Conservation (phyloP, 2,888 invertebrate genomes). For the Ommatoiulus sabulosus region DNA sequence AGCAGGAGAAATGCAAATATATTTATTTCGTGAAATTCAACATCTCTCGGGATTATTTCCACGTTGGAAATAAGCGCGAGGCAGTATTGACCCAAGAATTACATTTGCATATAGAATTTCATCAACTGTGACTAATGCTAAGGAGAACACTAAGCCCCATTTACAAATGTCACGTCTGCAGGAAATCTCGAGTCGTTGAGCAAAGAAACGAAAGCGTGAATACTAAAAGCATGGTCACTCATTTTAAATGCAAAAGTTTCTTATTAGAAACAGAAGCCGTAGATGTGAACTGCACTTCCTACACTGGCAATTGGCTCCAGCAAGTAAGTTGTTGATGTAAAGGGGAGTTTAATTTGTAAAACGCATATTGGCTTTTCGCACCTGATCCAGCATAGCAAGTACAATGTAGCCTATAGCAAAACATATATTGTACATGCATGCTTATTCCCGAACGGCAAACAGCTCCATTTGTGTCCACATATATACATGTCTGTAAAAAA, state of each 20-base stretch:
- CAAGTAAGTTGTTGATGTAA: too few relatives aligned
- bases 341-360: too few relatives aligned
- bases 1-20: slow-evolving; percentile 26
- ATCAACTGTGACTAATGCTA: slow-evolving; percentile 13
- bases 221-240: slow-evolving; percentile 17
- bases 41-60: slow-evolving; percentile 21
- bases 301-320: too few relatives aligned
- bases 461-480: not conserved
- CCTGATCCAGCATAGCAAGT: too few relatives aligned
- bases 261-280: not conserved
- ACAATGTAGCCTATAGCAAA: too few relatives aligned
- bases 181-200: slow-evolving; percentile 24
- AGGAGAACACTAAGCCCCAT: slow-evolving; percentile 10
- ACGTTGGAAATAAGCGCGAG: not conserved
- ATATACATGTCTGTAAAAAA: not conserved
- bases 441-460: not conserved
- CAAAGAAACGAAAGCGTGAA: slow-evolving; percentile 19
- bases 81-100: slow-evolving; percentile 43
- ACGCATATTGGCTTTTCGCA: too few relatives aligned
- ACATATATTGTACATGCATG: too few relatives aligned
- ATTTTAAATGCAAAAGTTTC: not conserved
- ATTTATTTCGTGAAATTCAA: slow-evolving; percentile 3
- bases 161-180: slow-evolving; percentile 30
- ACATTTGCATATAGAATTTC: slow-evolving; percentile 31
- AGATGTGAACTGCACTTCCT: too few relatives aligned